Evolutionary conservation across 2,797 vertebrate genomes (phyloP).

Genomic region (Nyctalus aviator): DNA sequence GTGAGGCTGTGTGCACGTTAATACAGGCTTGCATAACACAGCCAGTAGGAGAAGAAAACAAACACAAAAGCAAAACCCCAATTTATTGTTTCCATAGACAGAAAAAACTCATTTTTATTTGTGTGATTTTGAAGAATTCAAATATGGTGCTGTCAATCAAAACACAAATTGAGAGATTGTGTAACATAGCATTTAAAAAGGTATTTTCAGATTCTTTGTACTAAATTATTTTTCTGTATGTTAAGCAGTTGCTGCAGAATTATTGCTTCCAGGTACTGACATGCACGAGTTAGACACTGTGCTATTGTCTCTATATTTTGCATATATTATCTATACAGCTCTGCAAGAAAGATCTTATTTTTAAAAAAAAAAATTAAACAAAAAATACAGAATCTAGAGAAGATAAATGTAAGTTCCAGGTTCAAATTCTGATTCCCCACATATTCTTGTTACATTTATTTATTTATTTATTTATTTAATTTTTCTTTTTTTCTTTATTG

Average conservation of each 20-base stretch:
- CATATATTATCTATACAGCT: neutral
- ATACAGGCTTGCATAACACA: neutral
- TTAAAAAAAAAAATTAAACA: neutral
- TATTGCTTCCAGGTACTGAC: slow-evolving; percentile 37
- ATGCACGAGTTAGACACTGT: neutral
- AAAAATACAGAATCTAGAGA: neutral
- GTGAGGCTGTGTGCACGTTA: neutral
- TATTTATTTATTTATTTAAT: no score
- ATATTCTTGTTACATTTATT: neutral
- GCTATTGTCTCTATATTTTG: slow-evolving; percentile 5
- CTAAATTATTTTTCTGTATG: neutral
- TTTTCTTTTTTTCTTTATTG: no score
- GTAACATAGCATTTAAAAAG: slow-evolving; percentile 40
- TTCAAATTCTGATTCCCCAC: neutral
- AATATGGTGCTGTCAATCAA: slow-evolving; percentile 62
- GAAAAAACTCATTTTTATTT: slow-evolving; percentile 54
- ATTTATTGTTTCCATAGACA: slow-evolving; percentile 22
- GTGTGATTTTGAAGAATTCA: slow-evolving; percentile 45
- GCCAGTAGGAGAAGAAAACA: neutral
- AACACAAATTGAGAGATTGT: slow-evolving; percentile 1
- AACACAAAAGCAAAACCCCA: slow-evolving; percentile 22
- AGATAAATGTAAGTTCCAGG: neutral
- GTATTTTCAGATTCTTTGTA: slow-evolving; percentile 21
- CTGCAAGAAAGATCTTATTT: neutral
- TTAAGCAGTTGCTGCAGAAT: neutral